Percentiles rank a stretch among this genome's conserved stretches.
phyloP scores from a whole-genome alignment of 1,140 invertebrate genomes.

The Tyrophagus putrescentiae region DNA sequence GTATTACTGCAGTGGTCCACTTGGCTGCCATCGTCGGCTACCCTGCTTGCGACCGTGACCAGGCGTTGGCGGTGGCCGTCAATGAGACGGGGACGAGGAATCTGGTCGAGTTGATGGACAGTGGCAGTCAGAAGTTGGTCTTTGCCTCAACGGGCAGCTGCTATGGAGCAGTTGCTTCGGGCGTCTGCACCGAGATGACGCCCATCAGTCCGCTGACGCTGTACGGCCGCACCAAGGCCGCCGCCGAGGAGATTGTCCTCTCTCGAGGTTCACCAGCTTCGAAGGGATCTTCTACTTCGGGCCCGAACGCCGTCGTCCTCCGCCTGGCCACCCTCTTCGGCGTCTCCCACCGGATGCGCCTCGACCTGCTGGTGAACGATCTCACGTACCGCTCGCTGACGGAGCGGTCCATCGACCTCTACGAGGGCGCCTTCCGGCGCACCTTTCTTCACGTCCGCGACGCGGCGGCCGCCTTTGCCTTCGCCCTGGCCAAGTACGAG shows the following conservation, averaged over 20 bases:
- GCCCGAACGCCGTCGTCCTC: constrained; percentile 25
- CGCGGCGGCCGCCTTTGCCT: constrained; percentile 27
- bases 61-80: constrained; percentile 22
- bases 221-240: constrained; percentile 28
- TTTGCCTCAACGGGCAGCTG: constrained; percentile 30
- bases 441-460: constrained; percentile 30
- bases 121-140: constrained; percentile 27
- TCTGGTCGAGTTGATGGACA: constrained; percentile 24
- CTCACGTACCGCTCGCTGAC: constrained; percentile 25
- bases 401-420: constrained; percentile 24
- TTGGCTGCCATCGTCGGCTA: constrained; percentile 30
- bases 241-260: constrained; percentile 25
- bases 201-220: constrained; percentile 27
- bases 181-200: constrained; percentile 28
- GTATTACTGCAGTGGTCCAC: constrained; percentile 28
- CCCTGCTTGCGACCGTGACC: constrained; percentile 29
- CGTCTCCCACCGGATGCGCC: constrained; percentile 28
- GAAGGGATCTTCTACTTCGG: too few species aligned
- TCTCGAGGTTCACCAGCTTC: too few species aligned
- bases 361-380: constrained; percentile 29
- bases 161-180: constrained; percentile 29
- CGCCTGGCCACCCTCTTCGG: constrained; percentile 29
- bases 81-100: constrained; percentile 26
- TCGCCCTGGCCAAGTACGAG: constrained; percentile 27
- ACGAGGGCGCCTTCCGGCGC: constrained; percentile 27